phyloP scores from a whole-genome alignment of 2,113 vertebrate genomes.

The Tetraodon nigroviridis region DNA sequence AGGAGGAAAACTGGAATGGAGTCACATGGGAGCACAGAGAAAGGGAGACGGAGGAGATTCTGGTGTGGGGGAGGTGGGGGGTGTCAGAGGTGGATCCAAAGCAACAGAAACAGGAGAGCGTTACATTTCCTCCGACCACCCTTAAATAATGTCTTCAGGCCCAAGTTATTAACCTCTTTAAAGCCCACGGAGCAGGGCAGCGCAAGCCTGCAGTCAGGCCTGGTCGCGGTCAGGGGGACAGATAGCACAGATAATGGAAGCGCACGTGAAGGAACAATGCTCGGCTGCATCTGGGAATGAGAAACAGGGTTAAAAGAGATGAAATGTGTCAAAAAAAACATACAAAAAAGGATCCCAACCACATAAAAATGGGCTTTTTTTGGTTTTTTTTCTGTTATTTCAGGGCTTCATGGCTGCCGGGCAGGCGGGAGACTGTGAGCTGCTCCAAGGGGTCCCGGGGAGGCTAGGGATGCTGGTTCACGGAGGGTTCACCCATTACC shows the following conservation, averaged over 20 bases:
- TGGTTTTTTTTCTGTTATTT: conserved; percentile 44
- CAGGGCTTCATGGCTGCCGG: conserved; percentile 67
- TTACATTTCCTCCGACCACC: conserved; percentile 68
- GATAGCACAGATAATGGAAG: conserved; percentile 74
- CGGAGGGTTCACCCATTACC: conserved; percentile 90
- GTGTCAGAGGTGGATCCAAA: conserved; percentile 65
- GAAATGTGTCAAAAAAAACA: conserved; percentile 73
- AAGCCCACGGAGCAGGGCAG: conserved; percentile 63
- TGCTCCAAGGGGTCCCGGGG: conserved; percentile 52
- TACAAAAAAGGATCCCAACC: conserved; percentile 77
- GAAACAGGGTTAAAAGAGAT: conserved; percentile 32
- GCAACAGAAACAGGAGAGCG: conserved; percentile 69
- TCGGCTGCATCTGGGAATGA: conserved; percentile 63
- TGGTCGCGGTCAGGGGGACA: conserved; percentile 67
- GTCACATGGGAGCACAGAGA: not conserved
- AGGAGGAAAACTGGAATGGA: not conserved
- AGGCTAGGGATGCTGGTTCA: conserved; percentile 88
- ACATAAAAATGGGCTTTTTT: conserved; percentile 69
- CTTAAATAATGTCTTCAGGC: conserved; percentile 78
- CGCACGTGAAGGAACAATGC: conserved; percentile 64
- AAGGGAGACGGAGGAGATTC: conserved; percentile 47
- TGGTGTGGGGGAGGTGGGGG: too few species aligned
- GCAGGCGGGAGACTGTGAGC: conserved; percentile 45
- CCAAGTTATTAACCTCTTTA: conserved; percentile 80
- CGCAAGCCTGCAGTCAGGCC: conserved; percentile 60